phyloP scores from a whole-genome alignment of 2,888 invertebrate species.

The Rotaria sp. region DNA sequence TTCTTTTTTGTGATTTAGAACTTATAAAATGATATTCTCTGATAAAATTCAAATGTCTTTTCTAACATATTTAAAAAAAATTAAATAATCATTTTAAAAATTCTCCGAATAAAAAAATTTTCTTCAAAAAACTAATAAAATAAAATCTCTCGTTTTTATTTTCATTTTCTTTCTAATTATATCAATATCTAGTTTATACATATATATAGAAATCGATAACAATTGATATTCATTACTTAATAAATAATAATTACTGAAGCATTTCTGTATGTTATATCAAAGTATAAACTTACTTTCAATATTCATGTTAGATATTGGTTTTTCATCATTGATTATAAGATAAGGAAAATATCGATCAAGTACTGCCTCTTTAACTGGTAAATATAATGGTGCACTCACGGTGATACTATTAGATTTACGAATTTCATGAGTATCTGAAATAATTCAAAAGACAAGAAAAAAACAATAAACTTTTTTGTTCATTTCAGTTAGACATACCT shows the following conservation, averaged over 20 bases:
- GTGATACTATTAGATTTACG: neutral
- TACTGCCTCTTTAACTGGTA: neutral
- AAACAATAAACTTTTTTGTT: neutral
- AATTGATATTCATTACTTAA: too few relatives aligned
- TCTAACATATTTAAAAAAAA: too few relatives aligned
- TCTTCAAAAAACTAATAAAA: too few relatives aligned
- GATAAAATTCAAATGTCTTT: too few relatives aligned
- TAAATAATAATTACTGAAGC: too few relatives aligned
- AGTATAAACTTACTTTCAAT: neutral
- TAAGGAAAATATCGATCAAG: neutral
- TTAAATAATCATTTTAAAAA: too few relatives aligned
- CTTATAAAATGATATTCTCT: too few relatives aligned
- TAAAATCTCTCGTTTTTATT: too few relatives aligned
- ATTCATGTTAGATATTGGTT: neutral
- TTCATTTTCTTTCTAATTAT: neutral
- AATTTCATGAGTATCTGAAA: neutral
- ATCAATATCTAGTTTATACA: neutral
- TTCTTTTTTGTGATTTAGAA: too few relatives aligned
- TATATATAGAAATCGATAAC: too few relatives aligned
- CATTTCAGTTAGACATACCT: neutral
- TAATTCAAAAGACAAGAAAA: neutral
- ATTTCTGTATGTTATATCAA: neutral
- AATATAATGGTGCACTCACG: neutral
- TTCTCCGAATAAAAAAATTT: too few relatives aligned
- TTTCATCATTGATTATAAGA: neutral